These are phyloP conservation scores for Timema podura DNA, from an alignment of 2,888 invertebrate species.

Conservation along the genomic window DNA sequence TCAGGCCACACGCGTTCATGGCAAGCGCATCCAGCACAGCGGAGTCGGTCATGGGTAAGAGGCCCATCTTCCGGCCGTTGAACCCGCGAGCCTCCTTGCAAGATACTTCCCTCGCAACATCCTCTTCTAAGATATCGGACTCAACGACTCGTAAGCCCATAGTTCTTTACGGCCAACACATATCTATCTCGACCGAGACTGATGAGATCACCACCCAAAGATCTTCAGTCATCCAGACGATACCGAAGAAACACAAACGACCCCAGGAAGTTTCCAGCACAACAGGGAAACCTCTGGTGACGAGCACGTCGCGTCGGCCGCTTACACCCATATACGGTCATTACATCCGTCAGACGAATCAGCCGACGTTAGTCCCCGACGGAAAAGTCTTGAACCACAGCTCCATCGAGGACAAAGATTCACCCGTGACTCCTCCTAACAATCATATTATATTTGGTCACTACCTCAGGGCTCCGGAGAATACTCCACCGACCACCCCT, in stretches of 20 bases:
- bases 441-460: too few relatives aligned
- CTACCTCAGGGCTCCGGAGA: not conserved
- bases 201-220: not conserved
- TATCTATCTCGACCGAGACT: constrained; percentile 16
- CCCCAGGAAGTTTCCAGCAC: constrained; percentile 3
- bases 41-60: not conserved
- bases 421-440: not conserved
- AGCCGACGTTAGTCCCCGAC: not conserved
- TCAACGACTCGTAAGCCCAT: constrained; percentile 25
- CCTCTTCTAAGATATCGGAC: constrained; percentile 21
- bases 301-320: constrained; percentile 12
- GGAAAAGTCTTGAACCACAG: constrained; percentile 9
- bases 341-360: constrained; percentile 18
- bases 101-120: constrained; percentile 15
- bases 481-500: constrained; percentile 1
- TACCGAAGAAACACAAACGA: constrained; percentile 1
- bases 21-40: constrained; percentile 13
- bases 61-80: constrained; percentile 7
- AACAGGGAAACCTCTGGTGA: not conserved
- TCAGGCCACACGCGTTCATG: constrained; percentile 13
- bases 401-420: constrained; percentile 17
- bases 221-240: constrained; percentile 16
- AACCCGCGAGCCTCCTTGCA: not conserved
- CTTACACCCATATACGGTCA: constrained; percentile 16
- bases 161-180: constrained; percentile 20